Evolutionary conservation across 2,797 vertebrate genomes (phyloP).

Genomic region (Cuculus canorus): DNA sequence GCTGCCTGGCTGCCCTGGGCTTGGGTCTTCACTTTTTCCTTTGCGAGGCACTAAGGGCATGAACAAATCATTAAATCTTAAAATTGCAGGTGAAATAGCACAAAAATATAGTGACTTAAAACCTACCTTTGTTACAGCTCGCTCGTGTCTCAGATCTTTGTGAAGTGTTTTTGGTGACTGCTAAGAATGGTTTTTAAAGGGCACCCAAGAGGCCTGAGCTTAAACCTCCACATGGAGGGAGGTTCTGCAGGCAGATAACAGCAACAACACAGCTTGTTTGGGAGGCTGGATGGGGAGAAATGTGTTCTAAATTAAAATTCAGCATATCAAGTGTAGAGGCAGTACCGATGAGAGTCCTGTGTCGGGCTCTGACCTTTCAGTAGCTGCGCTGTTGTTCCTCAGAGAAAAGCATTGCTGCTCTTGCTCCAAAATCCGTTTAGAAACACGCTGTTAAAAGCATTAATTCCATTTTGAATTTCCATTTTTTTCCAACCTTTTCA

Average conservation of each 20-base stretch:
- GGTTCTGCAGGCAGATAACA: not conserved
- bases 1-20: not conserved
- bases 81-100: not conserved
- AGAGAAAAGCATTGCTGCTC: not conserved
- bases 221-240: not conserved
- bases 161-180: not conserved
- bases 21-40: not conserved
- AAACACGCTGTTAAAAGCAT: not conserved
- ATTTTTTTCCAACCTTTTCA: conserved; percentile 48
- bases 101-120: not conserved
- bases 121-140: not conserved
- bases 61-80: not conserved
- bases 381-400: not conserved
- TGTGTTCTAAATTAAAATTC: conserved; percentile 38
- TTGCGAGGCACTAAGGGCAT: not conserved
- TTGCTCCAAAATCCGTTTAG: conserved; percentile 18
- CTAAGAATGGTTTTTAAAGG: not conserved
- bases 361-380: conserved; percentile 38
- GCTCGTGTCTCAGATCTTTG: not conserved
- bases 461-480: conserved; percentile 42
- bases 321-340: not conserved
- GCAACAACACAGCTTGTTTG: not conserved
- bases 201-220: not conserved
- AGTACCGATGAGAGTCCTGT: not conserved
- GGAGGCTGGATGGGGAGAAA: conserved; percentile 1